phyloP scores from a whole-genome alignment of 1,140 invertebrate species.

The Doryteuthis pealeii region DNA sequence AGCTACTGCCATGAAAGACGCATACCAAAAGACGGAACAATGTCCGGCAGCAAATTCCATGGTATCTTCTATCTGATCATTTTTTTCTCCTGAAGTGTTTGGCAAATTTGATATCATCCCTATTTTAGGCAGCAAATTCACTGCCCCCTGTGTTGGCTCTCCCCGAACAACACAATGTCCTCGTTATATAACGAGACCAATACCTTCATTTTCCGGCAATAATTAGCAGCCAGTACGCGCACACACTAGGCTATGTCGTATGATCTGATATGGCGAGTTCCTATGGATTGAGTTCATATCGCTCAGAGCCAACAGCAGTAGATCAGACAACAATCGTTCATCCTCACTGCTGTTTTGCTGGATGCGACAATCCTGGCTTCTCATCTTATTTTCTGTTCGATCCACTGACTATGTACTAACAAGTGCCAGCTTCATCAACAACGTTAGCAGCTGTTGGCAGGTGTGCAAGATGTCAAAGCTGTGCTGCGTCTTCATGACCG shows the following conservation, averaged over 20 bases:
- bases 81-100: constrained; percentile 10
- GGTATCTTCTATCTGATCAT: constrained; percentile 42
- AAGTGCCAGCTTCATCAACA: constrained; percentile 20
- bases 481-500: constrained; percentile 34
- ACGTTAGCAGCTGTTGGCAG: constrained; percentile 14
- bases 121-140: not conserved
- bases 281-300: constrained; percentile 32
- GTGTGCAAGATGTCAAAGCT: constrained; percentile 33
- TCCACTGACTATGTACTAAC: constrained; percentile 21
- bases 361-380: constrained; percentile 31
- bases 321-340: constrained; percentile 29
- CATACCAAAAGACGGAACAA: constrained; percentile 35
- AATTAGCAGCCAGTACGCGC: constrained; percentile 1
- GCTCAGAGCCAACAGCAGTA: no score
- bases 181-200: no score
- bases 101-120: constrained; percentile 13
- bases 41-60: constrained; percentile 45
- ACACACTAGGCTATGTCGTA: no score
- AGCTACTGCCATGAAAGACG: constrained; percentile 33
- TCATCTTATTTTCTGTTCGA: constrained; percentile 41
- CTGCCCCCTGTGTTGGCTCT: not conserved
- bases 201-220: no score
- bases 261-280: constrained; percentile 38
- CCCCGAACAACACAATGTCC: no score
- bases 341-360: constrained; percentile 42